phyloP scores from a whole-genome alignment of 2,888 invertebrate species.

The Poecilobothrus nobilitatus region DNA sequence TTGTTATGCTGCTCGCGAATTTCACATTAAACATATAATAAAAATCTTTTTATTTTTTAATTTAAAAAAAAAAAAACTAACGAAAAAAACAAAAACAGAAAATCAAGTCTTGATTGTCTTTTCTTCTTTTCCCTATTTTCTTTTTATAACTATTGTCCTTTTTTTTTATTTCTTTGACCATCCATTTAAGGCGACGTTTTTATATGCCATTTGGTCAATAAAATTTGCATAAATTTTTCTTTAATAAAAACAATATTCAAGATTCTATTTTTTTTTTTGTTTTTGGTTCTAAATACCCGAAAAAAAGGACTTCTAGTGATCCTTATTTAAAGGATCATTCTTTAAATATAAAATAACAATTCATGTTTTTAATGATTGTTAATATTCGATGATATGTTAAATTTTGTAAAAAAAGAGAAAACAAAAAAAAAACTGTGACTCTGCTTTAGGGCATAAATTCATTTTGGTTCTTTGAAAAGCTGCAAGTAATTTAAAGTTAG shows the following conservation, averaged over 20 bases:
- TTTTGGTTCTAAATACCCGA: neutral
- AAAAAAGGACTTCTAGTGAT: slow-evolving; percentile 6
- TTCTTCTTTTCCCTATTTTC: neutral
- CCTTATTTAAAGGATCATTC: slow-evolving; percentile 6
- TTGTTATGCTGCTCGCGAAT: neutral
- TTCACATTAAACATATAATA: neutral
- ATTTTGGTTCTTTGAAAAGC: too few species aligned
- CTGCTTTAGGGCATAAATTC: too few species aligned
- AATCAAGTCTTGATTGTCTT: neutral
- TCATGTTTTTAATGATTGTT: neutral
- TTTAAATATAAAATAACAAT: neutral
- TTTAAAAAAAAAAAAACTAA: neutral
- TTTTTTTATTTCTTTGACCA: neutral
- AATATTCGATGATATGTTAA: slow-evolving; percentile 3
- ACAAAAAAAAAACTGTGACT: neutral
- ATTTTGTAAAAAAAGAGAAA: too few species aligned
- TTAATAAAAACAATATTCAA: too few species aligned
- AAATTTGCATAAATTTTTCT: neutral
- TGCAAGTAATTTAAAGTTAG: too few species aligned
- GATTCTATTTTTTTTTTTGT: too few species aligned
- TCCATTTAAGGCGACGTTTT: neutral
- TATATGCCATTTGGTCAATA: slow-evolving; percentile 6
- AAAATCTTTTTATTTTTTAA: neutral
- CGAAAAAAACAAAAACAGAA: neutral
- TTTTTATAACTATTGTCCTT: neutral